Evolutionary conservation across 2,113 vertebrate genomes (phyloP).

Genomic region (Microcebus tavaratra): DNA sequence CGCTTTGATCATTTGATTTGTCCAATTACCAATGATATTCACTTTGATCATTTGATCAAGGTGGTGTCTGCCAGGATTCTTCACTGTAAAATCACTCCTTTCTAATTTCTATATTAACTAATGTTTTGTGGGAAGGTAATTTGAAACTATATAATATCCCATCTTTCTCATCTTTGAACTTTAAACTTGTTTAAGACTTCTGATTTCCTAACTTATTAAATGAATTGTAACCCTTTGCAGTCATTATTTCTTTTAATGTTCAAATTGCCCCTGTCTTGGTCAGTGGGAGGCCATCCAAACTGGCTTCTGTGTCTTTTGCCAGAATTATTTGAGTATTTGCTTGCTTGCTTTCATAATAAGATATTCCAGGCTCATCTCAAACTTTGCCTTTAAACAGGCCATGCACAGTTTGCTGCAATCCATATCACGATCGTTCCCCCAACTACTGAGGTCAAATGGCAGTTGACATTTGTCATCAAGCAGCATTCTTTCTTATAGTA

Average conservation of each 20-base stretch:
- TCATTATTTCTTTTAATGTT: slow-evolving; percentile 15
- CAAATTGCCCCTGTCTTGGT: neutral
- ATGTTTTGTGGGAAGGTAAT: neutral
- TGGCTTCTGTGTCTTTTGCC: neutral
- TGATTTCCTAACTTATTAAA: neutral
- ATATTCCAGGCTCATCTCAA: neutral
- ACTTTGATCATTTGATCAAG: neutral
- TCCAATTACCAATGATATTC: neutral
- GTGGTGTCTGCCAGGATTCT: neutral
- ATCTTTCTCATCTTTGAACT: slow-evolving; percentile 11
- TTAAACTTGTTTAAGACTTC: neutral
- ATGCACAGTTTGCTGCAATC: neutral
- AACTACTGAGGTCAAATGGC: neutral
- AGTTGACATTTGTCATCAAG: neutral
- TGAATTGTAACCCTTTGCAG: neutral
- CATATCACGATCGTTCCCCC: neutral
- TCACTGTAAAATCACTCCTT: neutral
- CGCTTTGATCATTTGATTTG: neutral
- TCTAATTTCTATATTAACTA: neutral
- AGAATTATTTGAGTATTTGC: neutral
- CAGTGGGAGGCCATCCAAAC: neutral
- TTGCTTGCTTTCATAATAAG: neutral
- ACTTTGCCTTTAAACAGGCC: neutral
- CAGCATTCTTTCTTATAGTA: neutral
- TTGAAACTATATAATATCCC: neutral